Evolutionary conservation across 2,113 vertebrate genomes (phyloP).

Genomic region (Poicephalus meyeri): DNA sequence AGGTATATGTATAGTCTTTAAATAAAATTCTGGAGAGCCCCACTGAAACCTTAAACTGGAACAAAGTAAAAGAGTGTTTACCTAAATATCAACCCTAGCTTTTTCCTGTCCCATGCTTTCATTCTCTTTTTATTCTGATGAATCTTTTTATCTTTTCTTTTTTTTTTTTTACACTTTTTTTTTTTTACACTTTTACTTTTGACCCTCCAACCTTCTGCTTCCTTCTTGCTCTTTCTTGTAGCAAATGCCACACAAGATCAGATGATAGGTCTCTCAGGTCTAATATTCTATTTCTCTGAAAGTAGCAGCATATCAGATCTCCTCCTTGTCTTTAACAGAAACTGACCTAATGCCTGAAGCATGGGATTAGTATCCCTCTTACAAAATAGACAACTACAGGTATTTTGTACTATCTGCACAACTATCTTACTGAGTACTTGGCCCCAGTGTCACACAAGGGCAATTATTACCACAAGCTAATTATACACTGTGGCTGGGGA

Average conservation of each 20-base stretch:
- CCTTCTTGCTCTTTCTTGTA: background rate
- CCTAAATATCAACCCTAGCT: background rate
- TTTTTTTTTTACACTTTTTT: background rate
- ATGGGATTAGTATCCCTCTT: background rate
- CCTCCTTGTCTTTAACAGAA: background rate
- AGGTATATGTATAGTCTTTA: background rate
- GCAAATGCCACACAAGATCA: background rate
- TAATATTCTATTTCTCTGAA: conserved; percentile 3
- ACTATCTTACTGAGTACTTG: background rate
- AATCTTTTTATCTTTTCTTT: background rate
- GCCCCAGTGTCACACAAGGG: background rate
- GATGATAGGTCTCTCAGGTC: background rate
- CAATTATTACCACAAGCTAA: background rate
- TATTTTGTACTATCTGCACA: background rate
- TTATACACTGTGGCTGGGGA: background rate
- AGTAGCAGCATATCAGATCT: background rate
- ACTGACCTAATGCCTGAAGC: background rate
- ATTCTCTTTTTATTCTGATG: background rate
- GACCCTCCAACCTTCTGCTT: background rate
- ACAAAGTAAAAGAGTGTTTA: background rate
- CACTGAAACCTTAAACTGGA: background rate
- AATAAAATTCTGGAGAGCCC: background rate
- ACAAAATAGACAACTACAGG: background rate
- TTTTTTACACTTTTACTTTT: background rate
- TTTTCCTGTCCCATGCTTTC: background rate